Evolutionary conservation across 2,113 vertebrate species (phyloP).

Genomic region (Acinonyx jubatus): DNA sequence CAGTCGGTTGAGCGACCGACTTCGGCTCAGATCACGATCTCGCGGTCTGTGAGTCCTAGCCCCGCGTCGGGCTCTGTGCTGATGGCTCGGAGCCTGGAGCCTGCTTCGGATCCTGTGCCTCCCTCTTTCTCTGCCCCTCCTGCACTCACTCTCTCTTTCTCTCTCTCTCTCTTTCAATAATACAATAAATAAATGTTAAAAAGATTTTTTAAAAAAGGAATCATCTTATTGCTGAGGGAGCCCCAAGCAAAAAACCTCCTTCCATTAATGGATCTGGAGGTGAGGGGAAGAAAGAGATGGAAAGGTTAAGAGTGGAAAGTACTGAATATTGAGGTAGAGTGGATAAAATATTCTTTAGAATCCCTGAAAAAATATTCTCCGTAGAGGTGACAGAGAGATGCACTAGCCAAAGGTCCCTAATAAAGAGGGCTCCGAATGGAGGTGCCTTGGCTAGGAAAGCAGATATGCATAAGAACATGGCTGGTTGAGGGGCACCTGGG

Average conservation of each 20-base stretch:
- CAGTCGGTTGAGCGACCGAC: too few relatives aligned
- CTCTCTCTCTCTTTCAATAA: too few relatives aligned
- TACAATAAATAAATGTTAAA: too few relatives aligned
- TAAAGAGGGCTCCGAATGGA: not conserved
- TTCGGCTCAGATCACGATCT: too few relatives aligned
- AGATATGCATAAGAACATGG: not conserved
- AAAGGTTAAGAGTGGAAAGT: not conserved
- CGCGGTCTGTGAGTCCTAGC: accelerated
- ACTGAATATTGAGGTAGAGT: not conserved
- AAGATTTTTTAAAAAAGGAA: not conserved
- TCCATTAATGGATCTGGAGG: not conserved
- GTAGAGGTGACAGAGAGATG: not conserved
- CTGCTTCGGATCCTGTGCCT: too few relatives aligned
- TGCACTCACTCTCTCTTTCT: too few relatives aligned
- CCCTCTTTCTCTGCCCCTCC: too few relatives aligned
- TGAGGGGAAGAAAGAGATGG: not conserved
- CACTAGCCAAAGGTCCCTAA: not conserved
- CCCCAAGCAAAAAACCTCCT: not conserved
- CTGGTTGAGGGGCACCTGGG: not conserved
- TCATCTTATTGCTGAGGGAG: not conserved
- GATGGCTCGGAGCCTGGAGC: too few relatives aligned
- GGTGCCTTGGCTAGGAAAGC: not conserved
- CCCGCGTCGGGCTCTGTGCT: too few relatives aligned
- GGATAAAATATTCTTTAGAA: not conserved
- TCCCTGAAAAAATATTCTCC: not conserved